Evolutionary conservation across 2,888 invertebrate species (phyloP).

Genomic region (Platycnemis pennipes): DNA sequence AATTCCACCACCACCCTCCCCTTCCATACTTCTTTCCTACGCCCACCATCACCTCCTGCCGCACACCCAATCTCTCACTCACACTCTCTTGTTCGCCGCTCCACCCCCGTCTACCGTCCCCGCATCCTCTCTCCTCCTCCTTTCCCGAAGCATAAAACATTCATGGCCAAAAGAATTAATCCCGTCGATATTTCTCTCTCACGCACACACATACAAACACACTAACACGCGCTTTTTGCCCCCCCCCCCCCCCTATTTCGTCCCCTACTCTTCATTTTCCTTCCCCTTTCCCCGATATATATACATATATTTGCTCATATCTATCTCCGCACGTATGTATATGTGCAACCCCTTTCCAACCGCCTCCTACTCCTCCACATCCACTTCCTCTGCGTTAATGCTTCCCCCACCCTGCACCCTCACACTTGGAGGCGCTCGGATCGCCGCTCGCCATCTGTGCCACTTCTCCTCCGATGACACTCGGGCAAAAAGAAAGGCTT

Average conservation of each 20-base stretch:
- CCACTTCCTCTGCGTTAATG: slow-evolving; percentile 53
- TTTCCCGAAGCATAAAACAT: slow-evolving; percentile 57
- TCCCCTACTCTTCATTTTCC: too few relatives aligned
- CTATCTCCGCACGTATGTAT: neutral
- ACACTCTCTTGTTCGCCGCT: neutral
- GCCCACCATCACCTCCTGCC: neutral
- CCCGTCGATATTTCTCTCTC: slow-evolving; percentile 62
- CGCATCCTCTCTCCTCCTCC: slow-evolving; percentile 31
- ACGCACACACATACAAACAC: neutral
- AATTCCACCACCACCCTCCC: neutral
- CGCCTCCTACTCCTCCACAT: neutral
- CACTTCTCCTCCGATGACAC: slow-evolving; percentile 67
- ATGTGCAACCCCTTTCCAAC: neutral
- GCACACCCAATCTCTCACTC: neutral
- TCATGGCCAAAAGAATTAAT: slow-evolving; percentile 68
- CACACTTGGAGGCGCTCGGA: slow-evolving; percentile 65
- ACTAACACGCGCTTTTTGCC: neutral
- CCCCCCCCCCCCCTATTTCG: neutral
- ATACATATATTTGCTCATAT: neutral
- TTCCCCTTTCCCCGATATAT: neutral
- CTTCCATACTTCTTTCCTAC: neutral
- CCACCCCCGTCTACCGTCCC: neutral
- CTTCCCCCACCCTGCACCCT: slow-evolving; percentile 57
- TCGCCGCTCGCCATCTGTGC: slow-evolving; percentile 67
- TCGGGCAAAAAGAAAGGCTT: slow-evolving; percentile 59